These are phyloP conservation scores for Heliconius ismenius DNA, from an alignment of 2,888 invertebrate genomes.

Conservation along the genomic window DNA sequence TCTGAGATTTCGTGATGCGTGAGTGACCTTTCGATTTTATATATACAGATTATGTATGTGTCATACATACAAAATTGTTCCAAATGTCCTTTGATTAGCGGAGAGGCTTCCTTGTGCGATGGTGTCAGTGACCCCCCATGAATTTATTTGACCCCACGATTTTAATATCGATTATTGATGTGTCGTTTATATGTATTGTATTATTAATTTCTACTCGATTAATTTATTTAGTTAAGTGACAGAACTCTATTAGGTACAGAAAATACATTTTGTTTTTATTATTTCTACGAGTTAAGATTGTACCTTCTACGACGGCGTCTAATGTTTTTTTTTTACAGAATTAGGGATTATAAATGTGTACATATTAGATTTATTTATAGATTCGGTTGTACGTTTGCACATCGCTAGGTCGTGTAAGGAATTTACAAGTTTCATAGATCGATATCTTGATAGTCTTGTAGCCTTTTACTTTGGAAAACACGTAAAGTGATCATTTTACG, in stretches of 20 bases:
- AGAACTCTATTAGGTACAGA: too few relatives aligned
- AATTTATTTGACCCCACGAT: slow-evolving; percentile 42
- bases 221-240: too few relatives aligned
- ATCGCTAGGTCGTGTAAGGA: neutral
- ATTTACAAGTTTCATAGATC: neutral
- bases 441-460: slow-evolving; percentile 1
- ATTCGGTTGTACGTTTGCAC: neutral
- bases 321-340: neutral
- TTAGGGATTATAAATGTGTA: neutral
- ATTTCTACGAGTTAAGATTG: too few relatives aligned
- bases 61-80: neutral
- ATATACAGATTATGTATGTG: neutral
- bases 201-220: too few relatives aligned
- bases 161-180: slow-evolving; percentile 7
- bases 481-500: neutral
- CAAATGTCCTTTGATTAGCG: slow-evolving; percentile 20
- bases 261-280: too few relatives aligned
- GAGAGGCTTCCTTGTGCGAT: slow-evolving; percentile 30
- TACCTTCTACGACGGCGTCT: too few relatives aligned
- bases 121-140: slow-evolving; percentile 45
- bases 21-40: too few relatives aligned
- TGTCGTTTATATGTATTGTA: neutral
- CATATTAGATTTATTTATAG: too few relatives aligned
- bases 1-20: too few relatives aligned
- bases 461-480: neutral